These are phyloP conservation scores for Monochamus alternatus DNA, from an alignment of 2,888 invertebrate species.

Conservation along the genomic window DNA sequence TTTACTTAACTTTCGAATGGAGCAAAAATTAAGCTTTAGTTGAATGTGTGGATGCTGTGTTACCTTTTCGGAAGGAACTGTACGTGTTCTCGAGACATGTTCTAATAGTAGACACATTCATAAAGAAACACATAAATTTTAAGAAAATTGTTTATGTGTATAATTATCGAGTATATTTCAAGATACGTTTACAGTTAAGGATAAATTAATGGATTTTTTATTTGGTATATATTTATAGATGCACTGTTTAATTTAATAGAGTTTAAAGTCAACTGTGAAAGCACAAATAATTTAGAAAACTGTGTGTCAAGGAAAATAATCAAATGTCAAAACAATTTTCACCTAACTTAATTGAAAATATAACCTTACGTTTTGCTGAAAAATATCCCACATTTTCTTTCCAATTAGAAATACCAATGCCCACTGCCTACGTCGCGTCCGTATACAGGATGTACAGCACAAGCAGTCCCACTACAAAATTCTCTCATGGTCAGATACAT, in stretches of 20 bases:
- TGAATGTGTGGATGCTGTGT: too few species aligned
- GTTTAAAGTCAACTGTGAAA: constrained; percentile 57
- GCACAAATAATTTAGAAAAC: constrained; percentile 57
- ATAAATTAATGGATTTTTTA: constrained; percentile 38
- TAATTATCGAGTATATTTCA: constrained; percentile 38
- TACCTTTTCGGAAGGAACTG: neutral
- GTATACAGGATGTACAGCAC: neutral
- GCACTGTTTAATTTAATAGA: constrained; percentile 54
- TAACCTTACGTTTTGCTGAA: constrained; percentile 20
- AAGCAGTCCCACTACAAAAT: too few species aligned
- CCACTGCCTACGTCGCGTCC: neutral
- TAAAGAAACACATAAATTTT: constrained; percentile 33
- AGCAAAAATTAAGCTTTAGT: too few species aligned
- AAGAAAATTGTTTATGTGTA: constrained; percentile 36
- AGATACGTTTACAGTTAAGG: constrained; percentile 36
- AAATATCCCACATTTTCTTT: constrained; percentile 11
- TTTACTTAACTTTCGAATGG: too few species aligned
- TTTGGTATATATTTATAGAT: constrained; percentile 36
- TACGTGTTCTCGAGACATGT: constrained; percentile 10
- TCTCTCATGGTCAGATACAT: too few species aligned
- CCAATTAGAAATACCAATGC: neutral
- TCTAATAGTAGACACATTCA: constrained; percentile 14
- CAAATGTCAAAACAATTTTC: constrained; percentile 56
- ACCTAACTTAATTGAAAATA: constrained; percentile 51
- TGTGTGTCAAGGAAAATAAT: constrained; percentile 57